Evolutionary conservation across 2,888 invertebrate genomes (phyloP).

Genomic region (Chloromyia formosa): DNA sequence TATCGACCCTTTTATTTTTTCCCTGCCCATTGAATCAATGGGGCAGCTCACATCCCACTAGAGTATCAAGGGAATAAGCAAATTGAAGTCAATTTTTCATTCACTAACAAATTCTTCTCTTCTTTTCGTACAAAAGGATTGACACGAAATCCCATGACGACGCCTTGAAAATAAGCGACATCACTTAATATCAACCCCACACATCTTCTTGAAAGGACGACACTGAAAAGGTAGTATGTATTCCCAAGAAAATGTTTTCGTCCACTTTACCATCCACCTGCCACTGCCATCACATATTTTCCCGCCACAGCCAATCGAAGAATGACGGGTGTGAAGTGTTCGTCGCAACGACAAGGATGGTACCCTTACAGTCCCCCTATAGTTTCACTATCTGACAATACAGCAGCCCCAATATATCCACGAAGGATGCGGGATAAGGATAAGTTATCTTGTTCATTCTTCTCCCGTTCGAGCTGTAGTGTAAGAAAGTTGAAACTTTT

Average conservation of each 20-base stretch:
- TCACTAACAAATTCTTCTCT: slow-evolving; percentile 48
- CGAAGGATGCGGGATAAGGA: slow-evolving; percentile 3
- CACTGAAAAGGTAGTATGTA: slow-evolving; percentile 34
- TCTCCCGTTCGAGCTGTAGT: background rate
- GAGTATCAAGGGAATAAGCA: no score
- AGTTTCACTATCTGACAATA: slow-evolving; percentile 32
- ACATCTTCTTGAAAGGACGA: slow-evolving; percentile 21
- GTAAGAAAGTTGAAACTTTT: slow-evolving; percentile 38
- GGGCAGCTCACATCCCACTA: no score
- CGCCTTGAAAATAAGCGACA: slow-evolving; percentile 43
- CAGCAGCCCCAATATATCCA: slow-evolving; percentile 19
- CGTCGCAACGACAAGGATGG: background rate
- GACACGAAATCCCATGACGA: slow-evolving; percentile 49
- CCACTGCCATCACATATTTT: slow-evolving; percentile 6
- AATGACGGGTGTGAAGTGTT: background rate
- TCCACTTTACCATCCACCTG: slow-evolving; percentile 12
- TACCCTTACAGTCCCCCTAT: background rate
- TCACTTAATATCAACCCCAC: slow-evolving; percentile 43
- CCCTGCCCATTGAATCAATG: no score
- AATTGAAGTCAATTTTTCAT: slow-evolving; percentile 47
- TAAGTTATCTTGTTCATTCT: background rate
- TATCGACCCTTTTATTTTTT: no score
- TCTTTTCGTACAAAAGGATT: slow-evolving; percentile 47
- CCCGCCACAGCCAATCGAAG: slow-evolving; percentile 8
- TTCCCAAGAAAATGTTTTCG: slow-evolving; percentile 31